Conservation (phyloP, 2,113 vertebrate genomes). For the Saguinus midas region DNA sequence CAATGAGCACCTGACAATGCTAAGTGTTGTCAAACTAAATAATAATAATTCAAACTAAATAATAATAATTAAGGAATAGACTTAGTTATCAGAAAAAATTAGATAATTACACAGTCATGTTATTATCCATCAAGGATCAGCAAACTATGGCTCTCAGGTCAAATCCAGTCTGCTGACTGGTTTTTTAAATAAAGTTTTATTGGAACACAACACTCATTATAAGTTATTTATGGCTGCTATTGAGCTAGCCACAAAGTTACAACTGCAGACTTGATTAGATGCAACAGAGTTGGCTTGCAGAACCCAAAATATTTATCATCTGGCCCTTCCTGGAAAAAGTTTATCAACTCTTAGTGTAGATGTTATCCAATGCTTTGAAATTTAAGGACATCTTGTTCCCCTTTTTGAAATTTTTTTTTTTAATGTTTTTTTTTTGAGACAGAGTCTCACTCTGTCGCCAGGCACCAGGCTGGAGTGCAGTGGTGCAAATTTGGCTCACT, state of each 20-base stretch:
- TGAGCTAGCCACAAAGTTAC: not conserved
- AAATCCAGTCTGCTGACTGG: not conserved
- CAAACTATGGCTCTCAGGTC: not conserved
- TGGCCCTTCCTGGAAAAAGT: not conserved
- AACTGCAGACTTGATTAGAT: no score
- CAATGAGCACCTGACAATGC: not conserved
- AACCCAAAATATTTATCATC: not conserved
- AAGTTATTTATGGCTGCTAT: not conserved
- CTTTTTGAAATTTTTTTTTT: not conserved
- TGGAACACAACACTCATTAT: not conserved
- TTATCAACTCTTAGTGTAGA: not conserved
- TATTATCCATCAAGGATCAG: not conserved
- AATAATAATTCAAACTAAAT: not conserved
- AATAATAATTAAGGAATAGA: not conserved
- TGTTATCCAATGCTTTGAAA: not conserved
- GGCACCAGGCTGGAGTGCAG: no score
- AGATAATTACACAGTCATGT: not conserved
- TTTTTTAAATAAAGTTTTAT: constrained; percentile 26
- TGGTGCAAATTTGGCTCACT: no score
- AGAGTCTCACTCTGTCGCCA: no score
- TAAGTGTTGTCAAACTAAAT: not conserved
- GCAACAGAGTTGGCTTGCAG: not conserved
- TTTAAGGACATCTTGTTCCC: not conserved
- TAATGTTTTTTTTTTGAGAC: no score
- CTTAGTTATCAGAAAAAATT: not conserved